These are phyloP conservation scores for Lethenteron camtschaticum DNA, from an alignment of 2,113 vertebrate species.

Conservation along the genomic window DNA sequence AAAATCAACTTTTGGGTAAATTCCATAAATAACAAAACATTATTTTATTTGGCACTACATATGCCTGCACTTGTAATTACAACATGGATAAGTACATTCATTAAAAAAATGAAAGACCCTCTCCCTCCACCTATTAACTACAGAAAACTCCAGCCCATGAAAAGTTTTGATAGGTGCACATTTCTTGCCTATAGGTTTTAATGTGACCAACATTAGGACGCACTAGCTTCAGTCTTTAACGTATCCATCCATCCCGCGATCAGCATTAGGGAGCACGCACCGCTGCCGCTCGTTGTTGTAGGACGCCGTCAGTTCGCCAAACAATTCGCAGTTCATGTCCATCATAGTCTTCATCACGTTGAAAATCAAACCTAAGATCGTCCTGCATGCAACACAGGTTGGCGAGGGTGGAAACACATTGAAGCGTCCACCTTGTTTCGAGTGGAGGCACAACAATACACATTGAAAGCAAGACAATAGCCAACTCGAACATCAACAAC, in stretches of 20 bases:
- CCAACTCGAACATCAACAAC: neutral
- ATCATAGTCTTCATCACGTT: constrained; percentile 89
- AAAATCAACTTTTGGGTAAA: too few relatives aligned
- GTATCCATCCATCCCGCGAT: neutral
- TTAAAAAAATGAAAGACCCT: neutral
- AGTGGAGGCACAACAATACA: constrained; percentile 8
- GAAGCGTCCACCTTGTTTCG: too few relatives aligned
- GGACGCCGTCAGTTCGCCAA: constrained; percentile 73
- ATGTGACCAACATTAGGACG: too few relatives aligned
- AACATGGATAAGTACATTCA: neutral
- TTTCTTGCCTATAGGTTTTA: neutral
- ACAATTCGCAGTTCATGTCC: constrained; percentile 91
- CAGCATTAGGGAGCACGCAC: constrained; percentile 21
- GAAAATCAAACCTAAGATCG: constrained; percentile 81
- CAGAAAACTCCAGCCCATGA: neutral
- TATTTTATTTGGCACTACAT: too few relatives aligned
- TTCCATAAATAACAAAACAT: too few relatives aligned
- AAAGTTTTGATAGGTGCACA: too few relatives aligned
- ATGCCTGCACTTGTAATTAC: too few relatives aligned
- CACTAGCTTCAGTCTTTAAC: neutral
- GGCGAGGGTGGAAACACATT: too few relatives aligned
- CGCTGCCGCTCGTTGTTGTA: constrained; percentile 81
- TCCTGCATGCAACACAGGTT: constrained; percentile 25
- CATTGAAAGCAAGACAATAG: neutral
- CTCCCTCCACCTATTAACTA: neutral